Percentiles rank a stretch among this genome's conserved stretches.
These are phyloP conservation scores for Capreolus pygargus DNA, from an alignment of 2,113 vertebrate genomes.

Conservation along the genomic window DNA sequence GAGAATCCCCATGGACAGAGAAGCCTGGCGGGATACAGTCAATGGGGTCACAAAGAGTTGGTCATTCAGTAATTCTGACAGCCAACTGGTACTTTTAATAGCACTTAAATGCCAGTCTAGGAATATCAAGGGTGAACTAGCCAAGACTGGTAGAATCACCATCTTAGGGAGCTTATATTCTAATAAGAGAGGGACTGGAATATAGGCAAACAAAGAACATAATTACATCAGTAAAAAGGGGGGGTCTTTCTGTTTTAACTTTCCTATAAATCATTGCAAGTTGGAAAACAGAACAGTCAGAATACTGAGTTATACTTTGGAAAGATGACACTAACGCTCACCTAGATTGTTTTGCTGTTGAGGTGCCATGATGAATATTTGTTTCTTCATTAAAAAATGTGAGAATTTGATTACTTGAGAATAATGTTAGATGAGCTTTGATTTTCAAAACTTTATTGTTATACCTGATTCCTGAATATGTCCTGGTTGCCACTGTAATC, in stretches of 20 bases:
- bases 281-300: background rate
- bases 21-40: background rate
- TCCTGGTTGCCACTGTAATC: background rate
- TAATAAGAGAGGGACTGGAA: background rate
- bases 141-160: background rate
- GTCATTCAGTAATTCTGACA: background rate
- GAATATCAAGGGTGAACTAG: background rate
- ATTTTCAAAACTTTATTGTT: background rate
- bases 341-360: background rate
- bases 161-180: background rate
- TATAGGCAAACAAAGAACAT: background rate
- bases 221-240: background rate
- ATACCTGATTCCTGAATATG: background rate
- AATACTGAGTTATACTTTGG: background rate
- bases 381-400: background rate
- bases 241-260: background rate
- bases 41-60: background rate
- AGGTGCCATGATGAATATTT: background rate
- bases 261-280: background rate
- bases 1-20: background rate
- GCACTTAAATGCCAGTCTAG: background rate
- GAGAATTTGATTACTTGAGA: background rate
- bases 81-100: background rate
- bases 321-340: background rate
- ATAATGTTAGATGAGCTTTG: background rate